These are phyloP conservation scores for Myathropa florea DNA, from an alignment of 2,888 invertebrate species.

Conservation along the genomic window DNA sequence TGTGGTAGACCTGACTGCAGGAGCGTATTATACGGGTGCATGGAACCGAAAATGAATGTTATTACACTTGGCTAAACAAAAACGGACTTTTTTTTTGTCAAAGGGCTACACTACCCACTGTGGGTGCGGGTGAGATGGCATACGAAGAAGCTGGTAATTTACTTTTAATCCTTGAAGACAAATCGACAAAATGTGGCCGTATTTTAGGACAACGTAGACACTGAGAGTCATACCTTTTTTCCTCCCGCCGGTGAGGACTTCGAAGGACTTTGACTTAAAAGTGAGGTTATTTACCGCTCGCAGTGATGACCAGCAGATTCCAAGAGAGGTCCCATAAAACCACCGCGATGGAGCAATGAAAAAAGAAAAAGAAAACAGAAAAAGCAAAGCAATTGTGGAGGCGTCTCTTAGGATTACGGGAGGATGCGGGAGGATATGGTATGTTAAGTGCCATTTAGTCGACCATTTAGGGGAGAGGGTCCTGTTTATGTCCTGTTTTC, in stretches of 20 bases:
- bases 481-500: conserved; percentile 20
- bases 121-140: not conserved
- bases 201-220: conserved; percentile 7
- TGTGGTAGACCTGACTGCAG: conserved; percentile 45
- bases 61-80: conserved; percentile 69
- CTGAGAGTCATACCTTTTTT: not conserved
- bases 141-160: conserved; percentile 64
- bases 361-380: not conserved
- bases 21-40: conserved; percentile 68
- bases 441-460: conserved; percentile 57
- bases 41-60: conserved; percentile 70
- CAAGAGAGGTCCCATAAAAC: conserved; percentile 25
- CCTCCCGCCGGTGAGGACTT: no score
- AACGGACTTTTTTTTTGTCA: conserved; percentile 44
- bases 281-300: conserved; percentile 59
- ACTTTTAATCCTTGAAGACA: conserved; percentile 70
- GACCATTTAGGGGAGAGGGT: not conserved
- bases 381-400: conserved; percentile 36
- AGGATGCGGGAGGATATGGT: conserved; percentile 18
- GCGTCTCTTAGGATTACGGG: conserved; percentile 41
- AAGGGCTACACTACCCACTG: conserved; percentile 21
- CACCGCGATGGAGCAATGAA: not conserved
- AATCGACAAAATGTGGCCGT: conserved; percentile 68
- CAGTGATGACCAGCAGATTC: conserved; percentile 55
- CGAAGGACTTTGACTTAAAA: conserved; percentile 54